These are phyloP conservation scores for Astreopora myriophthalma DNA, from an alignment of 64 coral and sea anemone genomes.

Conservation along the genomic window DNA sequence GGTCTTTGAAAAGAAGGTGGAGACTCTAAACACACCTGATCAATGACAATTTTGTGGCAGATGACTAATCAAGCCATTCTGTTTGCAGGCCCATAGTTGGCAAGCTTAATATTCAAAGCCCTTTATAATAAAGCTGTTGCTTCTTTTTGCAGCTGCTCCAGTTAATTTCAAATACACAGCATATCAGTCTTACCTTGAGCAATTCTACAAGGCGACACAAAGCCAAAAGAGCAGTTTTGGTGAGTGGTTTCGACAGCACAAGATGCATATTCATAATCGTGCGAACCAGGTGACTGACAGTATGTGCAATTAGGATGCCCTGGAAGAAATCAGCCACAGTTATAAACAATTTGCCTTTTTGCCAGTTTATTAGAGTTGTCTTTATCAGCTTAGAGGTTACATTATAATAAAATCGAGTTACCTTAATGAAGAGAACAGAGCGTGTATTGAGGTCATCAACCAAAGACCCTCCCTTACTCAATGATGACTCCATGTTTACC, in stretches of 20 bases:
- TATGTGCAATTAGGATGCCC: slow-evolving; percentile 89
- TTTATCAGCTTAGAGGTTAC: too few relatives aligned
- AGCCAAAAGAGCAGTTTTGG: slow-evolving; percentile 88
- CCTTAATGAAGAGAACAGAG: slow-evolving; percentile 91
- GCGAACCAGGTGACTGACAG: slow-evolving; percentile 86
- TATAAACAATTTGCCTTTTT: background rate
- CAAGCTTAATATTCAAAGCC: too few relatives aligned
- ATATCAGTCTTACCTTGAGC: slow-evolving; percentile 68
- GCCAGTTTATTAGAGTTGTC: background rate
- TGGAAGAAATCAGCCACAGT: background rate
- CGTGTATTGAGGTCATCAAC: slow-evolving; percentile 82
- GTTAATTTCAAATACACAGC: background rate
- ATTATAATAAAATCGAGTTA: background rate
- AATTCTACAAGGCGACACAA: slow-evolving; percentile 88
- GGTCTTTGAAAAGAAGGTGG: too few relatives aligned
- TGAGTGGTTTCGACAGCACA: slow-evolving; percentile 93
- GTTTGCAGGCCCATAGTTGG: too few relatives aligned
- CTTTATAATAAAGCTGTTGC: too few relatives aligned
- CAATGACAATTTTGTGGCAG: too few relatives aligned
- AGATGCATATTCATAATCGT: slow-evolving; percentile 98
- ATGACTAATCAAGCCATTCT: too few relatives aligned
- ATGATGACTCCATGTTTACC: slow-evolving; percentile 91
- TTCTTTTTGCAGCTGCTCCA: too few relatives aligned
- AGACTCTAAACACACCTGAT: too few relatives aligned
- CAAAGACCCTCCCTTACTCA: slow-evolving; percentile 67